Conservation (phyloP, 2,888 invertebrate species). For the Scaptomyza polygonia region DNA sequence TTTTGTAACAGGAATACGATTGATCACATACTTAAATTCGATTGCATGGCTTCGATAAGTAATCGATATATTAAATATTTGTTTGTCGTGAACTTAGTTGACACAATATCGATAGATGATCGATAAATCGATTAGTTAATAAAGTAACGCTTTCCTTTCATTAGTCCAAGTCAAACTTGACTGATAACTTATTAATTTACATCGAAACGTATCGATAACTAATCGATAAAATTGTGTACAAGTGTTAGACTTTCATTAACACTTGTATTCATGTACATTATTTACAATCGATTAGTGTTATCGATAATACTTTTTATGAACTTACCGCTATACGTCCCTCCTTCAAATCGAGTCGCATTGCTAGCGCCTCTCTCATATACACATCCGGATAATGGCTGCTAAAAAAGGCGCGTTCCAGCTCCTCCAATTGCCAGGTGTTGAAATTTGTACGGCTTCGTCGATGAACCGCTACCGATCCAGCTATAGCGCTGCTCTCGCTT, state of each 20-base stretch:
- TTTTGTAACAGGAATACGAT: no score
- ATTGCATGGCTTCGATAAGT: neutral
- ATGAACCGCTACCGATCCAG: slow-evolving; percentile 88
- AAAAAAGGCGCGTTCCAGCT: slow-evolving; percentile 97
- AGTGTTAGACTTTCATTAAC: no score
- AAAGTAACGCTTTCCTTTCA: no score
- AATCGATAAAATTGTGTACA: neutral
- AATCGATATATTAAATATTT: neutral
- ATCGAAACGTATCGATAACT: neutral
- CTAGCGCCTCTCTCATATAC: slow-evolving; percentile 99
- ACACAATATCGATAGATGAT: neutral
- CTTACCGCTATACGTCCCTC: slow-evolving; percentile 99
- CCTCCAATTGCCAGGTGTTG: slow-evolving; percentile 95
- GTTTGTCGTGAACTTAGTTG: neutral
- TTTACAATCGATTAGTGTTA: neutral
- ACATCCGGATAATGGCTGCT: slow-evolving; percentile 96
- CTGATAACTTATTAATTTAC: neutral
- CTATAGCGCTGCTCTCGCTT: slow-evolving; percentile 86
- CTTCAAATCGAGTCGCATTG: slow-evolving; percentile 97
- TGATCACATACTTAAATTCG: neutral
- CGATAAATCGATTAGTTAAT: neutral
- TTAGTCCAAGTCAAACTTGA: no score
- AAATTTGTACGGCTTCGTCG: slow-evolving; percentile 96
- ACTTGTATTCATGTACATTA: neutral
- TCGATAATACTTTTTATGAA: slow-evolving; percentile 56